Percentiles rank a stretch among this genome's conserved stretches.
phyloP scores from a whole-genome alignment of 2,888 invertebrate genomes.

The Meteorus cinctellus region DNA sequence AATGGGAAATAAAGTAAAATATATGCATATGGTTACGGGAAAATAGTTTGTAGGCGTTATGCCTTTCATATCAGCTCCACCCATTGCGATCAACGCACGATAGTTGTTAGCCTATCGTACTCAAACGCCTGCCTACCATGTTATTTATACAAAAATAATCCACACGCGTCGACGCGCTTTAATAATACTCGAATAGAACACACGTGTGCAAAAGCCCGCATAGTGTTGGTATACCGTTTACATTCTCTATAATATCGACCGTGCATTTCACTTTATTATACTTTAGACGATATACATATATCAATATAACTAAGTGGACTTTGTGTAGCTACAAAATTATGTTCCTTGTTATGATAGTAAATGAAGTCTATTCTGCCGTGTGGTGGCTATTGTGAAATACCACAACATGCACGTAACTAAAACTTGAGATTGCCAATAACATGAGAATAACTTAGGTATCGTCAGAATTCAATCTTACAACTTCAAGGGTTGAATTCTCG shows the following conservation, averaged over 20 bases:
- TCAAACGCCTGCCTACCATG: slow-evolving; percentile 41
- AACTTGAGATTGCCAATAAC: slow-evolving; percentile 48
- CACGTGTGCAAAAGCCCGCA: slow-evolving; percentile 16
- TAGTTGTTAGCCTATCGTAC: slow-evolving; percentile 41
- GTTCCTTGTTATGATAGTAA: slow-evolving; percentile 43
- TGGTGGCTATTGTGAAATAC: slow-evolving; percentile 24
- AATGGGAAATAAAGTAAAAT: not conserved
- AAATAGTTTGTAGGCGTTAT: slow-evolving; percentile 40
- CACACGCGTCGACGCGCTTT: slow-evolving; percentile 13
- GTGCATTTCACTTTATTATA: no score
- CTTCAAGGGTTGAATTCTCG: slow-evolving; percentile 9
- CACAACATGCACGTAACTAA: slow-evolving; percentile 30
- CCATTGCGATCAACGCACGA: slow-evolving; percentile 38
- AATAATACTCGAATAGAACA: slow-evolving; percentile 3
- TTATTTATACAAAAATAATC: slow-evolving; percentile 37
- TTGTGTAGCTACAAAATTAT: slow-evolving; percentile 40
- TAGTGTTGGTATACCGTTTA: not conserved
- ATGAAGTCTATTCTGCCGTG: slow-evolving; percentile 38
- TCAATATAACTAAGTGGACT: slow-evolving; percentile 9
- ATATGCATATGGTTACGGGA: not conserved
- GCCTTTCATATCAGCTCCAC: slow-evolving; percentile 41
- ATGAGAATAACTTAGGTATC: slow-evolving; percentile 37
- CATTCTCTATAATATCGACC: not conserved
- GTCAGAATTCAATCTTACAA: slow-evolving; percentile 6
- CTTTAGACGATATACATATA: not conserved